Conservation (phyloP, 2,113 vertebrate species). For the Dissostichus mawsoni region DNA sequence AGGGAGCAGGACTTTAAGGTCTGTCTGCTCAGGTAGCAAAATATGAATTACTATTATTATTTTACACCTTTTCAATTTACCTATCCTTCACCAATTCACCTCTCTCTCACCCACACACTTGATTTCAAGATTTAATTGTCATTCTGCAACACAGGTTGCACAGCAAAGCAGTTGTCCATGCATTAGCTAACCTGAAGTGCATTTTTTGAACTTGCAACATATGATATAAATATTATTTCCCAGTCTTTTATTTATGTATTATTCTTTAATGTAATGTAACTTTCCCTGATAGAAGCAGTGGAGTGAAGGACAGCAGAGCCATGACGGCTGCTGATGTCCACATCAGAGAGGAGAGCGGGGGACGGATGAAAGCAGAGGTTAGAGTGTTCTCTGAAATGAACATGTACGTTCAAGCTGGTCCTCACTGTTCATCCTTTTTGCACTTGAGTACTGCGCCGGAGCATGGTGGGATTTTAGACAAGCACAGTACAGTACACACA, state of each 20-base stretch:
- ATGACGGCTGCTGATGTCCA: no score
- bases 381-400: no score
- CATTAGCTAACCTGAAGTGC: no score
- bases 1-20: background rate
- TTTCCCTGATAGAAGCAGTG: no score
- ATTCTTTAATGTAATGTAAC: background rate
- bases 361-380: no score
- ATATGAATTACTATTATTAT: background rate
- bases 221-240: background rate
- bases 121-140: no score
- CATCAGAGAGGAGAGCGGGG: no score
- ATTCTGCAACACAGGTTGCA: no score
- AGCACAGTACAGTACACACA: conserved; percentile 26
- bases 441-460: conserved; percentile 19
- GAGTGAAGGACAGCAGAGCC: no score
- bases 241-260: background rate
- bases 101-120: background rate
- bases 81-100: background rate
- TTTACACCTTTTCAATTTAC: background rate
- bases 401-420: conserved; percentile 10
- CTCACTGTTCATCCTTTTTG: conserved; percentile 1
- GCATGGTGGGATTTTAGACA: conserved; percentile 20
- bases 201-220: no score
- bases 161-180: no score
- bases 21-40: no score